Conservation (phyloP, 2,888 invertebrate genomes). For the Carpatolechia fugitivella region DNA sequence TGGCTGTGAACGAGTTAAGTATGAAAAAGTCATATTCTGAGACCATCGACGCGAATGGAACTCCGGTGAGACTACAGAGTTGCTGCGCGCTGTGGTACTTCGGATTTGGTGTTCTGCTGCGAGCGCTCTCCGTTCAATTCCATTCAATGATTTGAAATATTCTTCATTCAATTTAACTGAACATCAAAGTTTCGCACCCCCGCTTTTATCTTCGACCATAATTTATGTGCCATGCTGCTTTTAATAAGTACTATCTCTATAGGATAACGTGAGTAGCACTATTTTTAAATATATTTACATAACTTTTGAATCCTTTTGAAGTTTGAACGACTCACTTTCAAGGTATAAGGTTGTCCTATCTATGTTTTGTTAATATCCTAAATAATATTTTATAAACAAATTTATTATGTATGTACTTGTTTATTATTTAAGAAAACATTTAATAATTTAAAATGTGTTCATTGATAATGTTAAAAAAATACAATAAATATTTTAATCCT, state of each 20-base stretch:
- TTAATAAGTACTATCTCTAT: conserved; percentile 3
- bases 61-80: conserved; percentile 37
- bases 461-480: conserved; percentile 29
- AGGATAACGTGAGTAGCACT: conserved; percentile 3
- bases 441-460: conserved; percentile 38
- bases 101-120: conserved; percentile 44
- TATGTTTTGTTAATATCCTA: conserved; percentile 32
- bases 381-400: not conserved
- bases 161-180: conserved; percentile 30
- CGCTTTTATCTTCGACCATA: conserved; percentile 28
- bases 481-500: conserved; percentile 22
- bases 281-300: conserved; percentile 16
- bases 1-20: conserved; percentile 71
- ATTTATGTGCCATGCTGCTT: conserved; percentile 28
- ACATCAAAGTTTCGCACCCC: conserved; percentile 16
- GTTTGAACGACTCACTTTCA: conserved; percentile 60
- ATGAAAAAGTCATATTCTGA: conserved; percentile 62
- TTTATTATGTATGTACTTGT: not conserved
- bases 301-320: conserved; percentile 24
- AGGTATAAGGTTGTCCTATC: conserved; percentile 58
- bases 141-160: conserved; percentile 15
- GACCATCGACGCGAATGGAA: conserved; percentile 52
- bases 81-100: conserved; percentile 46
- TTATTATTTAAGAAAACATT: not conserved
- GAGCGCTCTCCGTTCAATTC: conserved; percentile 33